Percentiles rank a stretch among this genome's conserved stretches.
Evolutionary conservation across 2,888 invertebrate genomes (phyloP).

Genomic region (Tachina lurida): DNA sequence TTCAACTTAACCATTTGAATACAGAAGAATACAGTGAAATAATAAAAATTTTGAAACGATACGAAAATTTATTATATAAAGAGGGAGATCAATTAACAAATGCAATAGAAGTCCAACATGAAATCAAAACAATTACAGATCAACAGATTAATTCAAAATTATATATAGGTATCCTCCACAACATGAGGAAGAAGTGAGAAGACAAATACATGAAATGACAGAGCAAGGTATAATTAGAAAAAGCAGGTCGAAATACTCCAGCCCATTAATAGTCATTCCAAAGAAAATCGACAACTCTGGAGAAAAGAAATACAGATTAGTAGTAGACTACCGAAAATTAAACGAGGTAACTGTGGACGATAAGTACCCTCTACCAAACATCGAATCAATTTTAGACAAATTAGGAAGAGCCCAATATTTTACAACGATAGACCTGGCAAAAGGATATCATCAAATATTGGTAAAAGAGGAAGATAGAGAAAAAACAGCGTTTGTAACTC

Average conservation of each 20-base stretch:
- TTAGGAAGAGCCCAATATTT: slow-evolving; percentile 5
- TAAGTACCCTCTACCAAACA: neutral
- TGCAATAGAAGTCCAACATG: neutral
- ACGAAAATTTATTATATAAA: neutral
- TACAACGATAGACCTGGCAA: neutral
- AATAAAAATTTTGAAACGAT: neutral
- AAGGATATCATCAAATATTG: slow-evolving; percentile 9
- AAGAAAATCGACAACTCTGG: neutral
- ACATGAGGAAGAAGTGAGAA: slow-evolving; percentile 9
- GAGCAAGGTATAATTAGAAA: slow-evolving; percentile 17
- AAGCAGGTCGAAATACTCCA: slow-evolving; percentile 5
- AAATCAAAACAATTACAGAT: neutral
- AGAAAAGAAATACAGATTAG: neutral
- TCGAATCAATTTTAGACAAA: too few species aligned
- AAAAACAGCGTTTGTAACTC: slow-evolving; percentile 31
- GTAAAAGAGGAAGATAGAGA: slow-evolving; percentile 22
- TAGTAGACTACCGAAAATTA: too few species aligned
- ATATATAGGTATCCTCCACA: slow-evolving; percentile 32
- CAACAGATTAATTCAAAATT: slow-evolving; percentile 29
- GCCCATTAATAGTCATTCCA: slow-evolving; percentile 15
- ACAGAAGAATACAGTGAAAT: neutral
- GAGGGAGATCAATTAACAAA: neutral
- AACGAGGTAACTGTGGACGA: neutral
- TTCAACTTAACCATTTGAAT: slow-evolving; percentile 4
- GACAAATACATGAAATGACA: neutral